Conservation (phyloP, 2,797 vertebrate species). For the Chrosomus eos region DNA sequence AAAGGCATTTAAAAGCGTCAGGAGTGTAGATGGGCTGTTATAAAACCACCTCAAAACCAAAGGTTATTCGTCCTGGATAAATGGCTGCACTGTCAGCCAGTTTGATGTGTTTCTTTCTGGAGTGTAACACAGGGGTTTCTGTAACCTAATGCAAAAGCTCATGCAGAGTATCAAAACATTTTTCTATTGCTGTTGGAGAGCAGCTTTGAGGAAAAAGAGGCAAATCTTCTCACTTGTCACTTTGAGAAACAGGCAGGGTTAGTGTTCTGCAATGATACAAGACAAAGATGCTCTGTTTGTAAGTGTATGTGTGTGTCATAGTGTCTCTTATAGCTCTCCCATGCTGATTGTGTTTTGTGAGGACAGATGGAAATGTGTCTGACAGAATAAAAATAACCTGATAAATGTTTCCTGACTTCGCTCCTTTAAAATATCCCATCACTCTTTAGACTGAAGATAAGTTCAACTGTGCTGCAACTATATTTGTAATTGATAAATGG, state of each 20-base stretch:
- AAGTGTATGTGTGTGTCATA: constrained; percentile 16
- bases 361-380: constrained; percentile 68
- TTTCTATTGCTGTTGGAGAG: constrained; percentile 68
- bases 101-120: constrained; percentile 36
- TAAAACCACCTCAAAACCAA: constrained; percentile 11
- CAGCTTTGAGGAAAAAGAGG: constrained; percentile 47
- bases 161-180: constrained; percentile 12
- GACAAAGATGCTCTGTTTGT: constrained; percentile 56
- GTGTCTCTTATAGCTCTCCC: constrained; percentile 29
- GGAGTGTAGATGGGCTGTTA: constrained; percentile 28
- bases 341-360: constrained; percentile 57
- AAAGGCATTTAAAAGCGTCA: constrained; percentile 21
- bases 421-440: constrained; percentile 7
- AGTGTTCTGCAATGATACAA: constrained; percentile 42
- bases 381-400: constrained; percentile 66
- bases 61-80: constrained; percentile 51
- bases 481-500: background rate
- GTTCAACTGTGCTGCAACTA: background rate
- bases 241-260: constrained; percentile 18
- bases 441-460: background rate
- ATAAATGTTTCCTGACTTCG: constrained; percentile 36
- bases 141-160: constrained; percentile 39
- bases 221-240: constrained; percentile 31
- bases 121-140: constrained; percentile 31
- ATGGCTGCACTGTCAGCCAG: constrained; percentile 36